These are phyloP conservation scores for Pipistrellus nathusii DNA, from an alignment of 2,797 vertebrate species.

Conservation along the genomic window DNA sequence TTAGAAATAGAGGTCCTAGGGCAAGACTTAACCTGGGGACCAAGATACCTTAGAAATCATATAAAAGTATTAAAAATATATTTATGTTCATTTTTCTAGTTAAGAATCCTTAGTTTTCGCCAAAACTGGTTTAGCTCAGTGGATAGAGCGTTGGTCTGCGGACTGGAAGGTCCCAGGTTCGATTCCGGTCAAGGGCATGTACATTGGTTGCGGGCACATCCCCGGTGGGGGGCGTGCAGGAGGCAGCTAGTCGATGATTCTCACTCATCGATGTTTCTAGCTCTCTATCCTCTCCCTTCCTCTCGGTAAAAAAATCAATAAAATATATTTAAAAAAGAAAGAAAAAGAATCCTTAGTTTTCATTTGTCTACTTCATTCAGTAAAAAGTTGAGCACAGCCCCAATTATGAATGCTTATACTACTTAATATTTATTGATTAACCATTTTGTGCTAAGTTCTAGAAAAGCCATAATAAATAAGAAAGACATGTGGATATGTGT, in stretches of 20 bases:
- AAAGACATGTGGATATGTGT: background rate
- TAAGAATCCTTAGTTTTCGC: conserved; percentile 8
- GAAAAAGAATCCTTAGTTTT: conserved; percentile 22
- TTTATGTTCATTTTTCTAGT: conserved; percentile 24
- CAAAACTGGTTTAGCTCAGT: too few species aligned
- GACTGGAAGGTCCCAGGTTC: too few species aligned
- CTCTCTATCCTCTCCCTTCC: too few species aligned
- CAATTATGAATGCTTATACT: background rate
- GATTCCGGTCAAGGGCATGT: too few species aligned
- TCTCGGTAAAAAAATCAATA: background rate
- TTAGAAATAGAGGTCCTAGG: background rate
- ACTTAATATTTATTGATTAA: background rate
- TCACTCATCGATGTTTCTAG: too few species aligned
- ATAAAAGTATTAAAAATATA: background rate
- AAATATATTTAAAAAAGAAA: background rate
- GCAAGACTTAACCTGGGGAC: background rate
- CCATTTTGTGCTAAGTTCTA: background rate
- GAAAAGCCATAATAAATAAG: conserved; percentile 16
- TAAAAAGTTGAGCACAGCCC: background rate
- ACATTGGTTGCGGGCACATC: too few species aligned
- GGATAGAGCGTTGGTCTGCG: too few species aligned
- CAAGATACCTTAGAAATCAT: conserved; percentile 3
- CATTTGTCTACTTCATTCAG: background rate
- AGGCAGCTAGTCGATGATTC: too few species aligned
- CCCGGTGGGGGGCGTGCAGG: too few species aligned